Evolutionary conservation across 2,888 invertebrate species (phyloP), one percentile per base, ranked within the genome.

Genomic region (Apamea anceps): DNA sequence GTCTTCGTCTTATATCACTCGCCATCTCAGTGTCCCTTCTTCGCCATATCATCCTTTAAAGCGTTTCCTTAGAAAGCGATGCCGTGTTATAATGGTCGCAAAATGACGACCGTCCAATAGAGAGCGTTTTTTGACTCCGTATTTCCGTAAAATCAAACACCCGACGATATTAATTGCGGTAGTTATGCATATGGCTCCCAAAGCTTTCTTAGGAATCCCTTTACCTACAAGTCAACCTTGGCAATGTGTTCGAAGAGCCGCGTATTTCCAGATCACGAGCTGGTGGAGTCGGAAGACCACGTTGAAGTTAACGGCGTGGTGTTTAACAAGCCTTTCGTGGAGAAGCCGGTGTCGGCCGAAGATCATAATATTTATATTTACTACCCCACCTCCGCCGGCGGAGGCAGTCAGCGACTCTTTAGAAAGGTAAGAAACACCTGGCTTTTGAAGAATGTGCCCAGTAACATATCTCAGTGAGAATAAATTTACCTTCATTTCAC

Each of bases 281-380:
- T 99, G 77, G 98, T 99, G 72, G 99, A 99, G 95, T 99, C 99
- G 0, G 99, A 99, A 94, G 99, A 99, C 95, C 99, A 99, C 91
- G 99, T 99, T 7, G 99, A 99, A 96, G 99, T 99, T 71, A 99
- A 99, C 94, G 99, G 99, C 12, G 98, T 99, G 51, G 98, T 98
- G 42, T 99, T 99, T 93, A 99, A 99, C 93, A 99, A 99, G 93
- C 99, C 99, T 0, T 99, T 99, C 96, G 99, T 99, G 37, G 99
- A 99, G 97, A 99, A 99, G 94, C 99, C 99, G 0, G 99, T 99
- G 13, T 99, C 99, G 42, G 99, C 99, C 0, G 99, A 99, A 96
- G 99, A 99, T 96, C 99, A 99, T 95, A 99, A 99, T 95, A 99
- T 99, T 93, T 99, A 99, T 94, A 99, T 99, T 91, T 99, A 99